phyloP scores from a whole-genome alignment of 2,797 vertebrate genomes.

The Ispidina picta region DNA sequence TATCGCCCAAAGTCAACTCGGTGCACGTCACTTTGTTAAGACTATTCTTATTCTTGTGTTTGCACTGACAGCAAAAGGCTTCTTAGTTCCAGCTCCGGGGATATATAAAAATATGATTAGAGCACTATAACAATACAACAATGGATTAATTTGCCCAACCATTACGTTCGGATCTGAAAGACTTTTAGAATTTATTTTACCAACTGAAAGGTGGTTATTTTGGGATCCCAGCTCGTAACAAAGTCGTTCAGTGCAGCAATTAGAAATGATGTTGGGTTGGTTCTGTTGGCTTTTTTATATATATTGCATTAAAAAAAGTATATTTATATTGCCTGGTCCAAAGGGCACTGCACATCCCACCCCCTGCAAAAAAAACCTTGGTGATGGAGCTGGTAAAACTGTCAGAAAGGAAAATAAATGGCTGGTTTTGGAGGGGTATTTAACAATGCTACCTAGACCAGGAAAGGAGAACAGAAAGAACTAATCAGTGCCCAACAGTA shows the following conservation, averaged over 20 bases:
- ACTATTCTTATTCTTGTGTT: constrained; percentile 75
- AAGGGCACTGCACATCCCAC: not conserved
- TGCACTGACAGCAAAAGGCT: constrained; percentile 72
- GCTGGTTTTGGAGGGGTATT: not conserved
- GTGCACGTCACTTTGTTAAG: constrained; percentile 75
- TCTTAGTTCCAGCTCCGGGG: constrained; percentile 69
- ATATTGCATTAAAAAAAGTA: no score
- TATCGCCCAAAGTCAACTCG: constrained; percentile 69
- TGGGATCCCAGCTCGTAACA: constrained; percentile 45
- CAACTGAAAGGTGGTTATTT: constrained; percentile 68
- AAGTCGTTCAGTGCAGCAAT: constrained; percentile 12
- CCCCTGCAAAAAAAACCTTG: not conserved
- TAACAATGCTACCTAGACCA: not conserved
- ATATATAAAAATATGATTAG: constrained; percentile 75
- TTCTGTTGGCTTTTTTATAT: no score
- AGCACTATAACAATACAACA: constrained; percentile 72
- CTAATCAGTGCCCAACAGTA: not conserved
- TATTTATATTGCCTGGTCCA: not conserved
- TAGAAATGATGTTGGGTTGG: not conserved
- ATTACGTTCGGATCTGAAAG: constrained; percentile 49
- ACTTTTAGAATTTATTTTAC: constrained; percentile 68
- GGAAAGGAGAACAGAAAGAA: not conserved
- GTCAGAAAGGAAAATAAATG: not conserved
- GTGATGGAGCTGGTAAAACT: not conserved
- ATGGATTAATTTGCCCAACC: constrained; percentile 70